Evolutionary conservation across 2,888 invertebrate species (phyloP), one percentile per base, ranked within the genome.

Genomic region (Prosopocoilus inquinatus): DNA sequence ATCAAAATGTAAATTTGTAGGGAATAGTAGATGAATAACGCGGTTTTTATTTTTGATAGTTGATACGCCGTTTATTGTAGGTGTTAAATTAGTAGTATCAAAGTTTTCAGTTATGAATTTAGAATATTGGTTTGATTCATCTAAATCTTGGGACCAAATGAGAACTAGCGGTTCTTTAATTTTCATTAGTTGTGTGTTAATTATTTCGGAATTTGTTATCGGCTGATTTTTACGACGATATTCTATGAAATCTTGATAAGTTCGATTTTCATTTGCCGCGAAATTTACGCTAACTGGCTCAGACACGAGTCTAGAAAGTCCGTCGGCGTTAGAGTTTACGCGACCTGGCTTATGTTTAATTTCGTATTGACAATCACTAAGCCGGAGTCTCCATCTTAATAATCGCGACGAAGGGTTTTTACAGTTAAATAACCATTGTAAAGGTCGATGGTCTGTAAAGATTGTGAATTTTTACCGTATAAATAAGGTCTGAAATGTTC

Each of bases 101-200:
- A 58, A 61, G 12, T 58, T 49, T 7, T 48, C n/a, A n/a, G 50
- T 5, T 1, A 55, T 9, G 15, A 50, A 55, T 33, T 39, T 28
- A 34, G 47, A 57, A 15, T 48, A 57, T 20, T 12, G 39, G 41
- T 59, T 57, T 33, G 15, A 46, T 56, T 59, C 56, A 13, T 62
- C 49, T 12, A 54, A 28, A 47, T 62, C 59, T 56, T 54, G 47
- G 11, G 59, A 59, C 59, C 59, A 62, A 33, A 58, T 32, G 3
- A 59, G 12, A 1, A 61, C 55, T 3, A 59, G 32, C 9, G 47
- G 51, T 12, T 55, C 35, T 34, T 45, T 51, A 35, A 61, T 50
- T 53, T 52, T 56, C 20, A 28, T 8, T 34, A 58, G 20, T 1
- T 50, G 50, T 12, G 3, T 12, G 34, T 48, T 54, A 9, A 44